Percentiles rank a stretch among this genome's conserved stretches.
Conservation (phyloP, 2,888 invertebrate species). For the Amphipoea lucens region DNA sequence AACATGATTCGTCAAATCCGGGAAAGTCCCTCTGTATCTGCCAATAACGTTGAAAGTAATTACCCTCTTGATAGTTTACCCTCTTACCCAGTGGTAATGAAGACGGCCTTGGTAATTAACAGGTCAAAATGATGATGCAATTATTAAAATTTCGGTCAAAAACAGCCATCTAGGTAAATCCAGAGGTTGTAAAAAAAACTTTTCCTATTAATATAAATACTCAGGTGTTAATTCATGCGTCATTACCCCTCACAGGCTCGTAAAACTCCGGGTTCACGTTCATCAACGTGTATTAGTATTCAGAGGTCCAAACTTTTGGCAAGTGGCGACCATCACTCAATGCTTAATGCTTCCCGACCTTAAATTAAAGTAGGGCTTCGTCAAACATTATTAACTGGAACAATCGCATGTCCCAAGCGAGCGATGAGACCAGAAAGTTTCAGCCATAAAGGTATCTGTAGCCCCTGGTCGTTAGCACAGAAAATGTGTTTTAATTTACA, state of each 20-base stretch:
- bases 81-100: neutral
- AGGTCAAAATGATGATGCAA: neutral
- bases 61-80: neutral
- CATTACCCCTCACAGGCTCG: slow-evolving; percentile 44
- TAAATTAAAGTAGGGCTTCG: slow-evolving; percentile 56
- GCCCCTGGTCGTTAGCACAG: slow-evolving; percentile 40
- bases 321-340: slow-evolving; percentile 64
- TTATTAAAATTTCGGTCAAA: neutral
- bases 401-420: slow-evolving; percentile 66
- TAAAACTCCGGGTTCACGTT: slow-evolving; percentile 54
- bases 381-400: slow-evolving; percentile 68
- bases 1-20: neutral
- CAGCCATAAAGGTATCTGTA: slow-evolving; percentile 50
- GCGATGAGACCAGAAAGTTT: slow-evolving; percentile 72
- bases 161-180: slow-evolving; percentile 1
- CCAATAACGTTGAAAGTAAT: neutral
- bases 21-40: neutral
- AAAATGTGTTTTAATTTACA: slow-evolving; percentile 68
- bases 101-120: slow-evolving; percentile 9
- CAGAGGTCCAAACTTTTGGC: slow-evolving; percentile 55
- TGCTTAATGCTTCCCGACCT: slow-evolving; percentile 64
- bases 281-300: slow-evolving; percentile 65
- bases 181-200: slow-evolving; percentile 38
- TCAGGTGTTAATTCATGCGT: slow-evolving; percentile 32
- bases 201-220: slow-evolving; percentile 53